Conservation (phyloP, 1,140 invertebrate genomes). For the Hestina assimilis region DNA sequence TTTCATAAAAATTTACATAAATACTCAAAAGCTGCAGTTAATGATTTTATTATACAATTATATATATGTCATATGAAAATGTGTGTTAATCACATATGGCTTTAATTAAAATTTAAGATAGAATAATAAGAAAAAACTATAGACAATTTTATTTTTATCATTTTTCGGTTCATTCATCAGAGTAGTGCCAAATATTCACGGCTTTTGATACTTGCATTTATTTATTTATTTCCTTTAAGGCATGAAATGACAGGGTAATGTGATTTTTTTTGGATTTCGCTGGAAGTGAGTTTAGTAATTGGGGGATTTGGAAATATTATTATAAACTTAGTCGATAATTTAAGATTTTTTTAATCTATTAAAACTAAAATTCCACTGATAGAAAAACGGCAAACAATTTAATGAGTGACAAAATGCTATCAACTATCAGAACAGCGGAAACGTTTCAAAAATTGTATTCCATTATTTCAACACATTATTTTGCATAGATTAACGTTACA, state of each 20-base stretch:
- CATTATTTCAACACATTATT: too few relatives aligned
- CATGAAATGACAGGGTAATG: constrained; percentile 70
- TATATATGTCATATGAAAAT: constrained; percentile 33
- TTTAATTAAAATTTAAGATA: constrained; percentile 75
- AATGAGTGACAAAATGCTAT: too few relatives aligned
- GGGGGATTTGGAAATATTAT: neutral
- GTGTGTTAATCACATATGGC: constrained; percentile 63
- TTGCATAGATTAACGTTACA: too few relatives aligned
- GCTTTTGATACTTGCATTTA: constrained; percentile 50
- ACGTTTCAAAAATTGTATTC: too few relatives aligned
- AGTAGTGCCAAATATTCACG: constrained; percentile 48
- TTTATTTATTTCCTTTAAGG: constrained; percentile 39
- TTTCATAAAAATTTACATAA: neutral
- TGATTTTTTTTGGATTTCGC: constrained; percentile 34
- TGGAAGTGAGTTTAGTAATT: neutral
- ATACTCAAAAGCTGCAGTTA: neutral
- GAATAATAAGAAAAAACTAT: constrained; percentile 43
- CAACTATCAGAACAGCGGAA: too few relatives aligned
- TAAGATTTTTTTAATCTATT: neutral
- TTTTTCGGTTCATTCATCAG: constrained; percentile 35
- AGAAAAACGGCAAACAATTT: too few relatives aligned
- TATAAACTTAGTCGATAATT: neutral
- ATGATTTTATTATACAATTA: constrained; percentile 19
- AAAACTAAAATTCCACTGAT: too few relatives aligned
- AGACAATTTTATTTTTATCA: constrained; percentile 14